A percentile compares a stretch with the other conserved stretches of the same genome.
These are phyloP conservation scores for Pseudorhombus dupliciocellatus DNA, from an alignment of 2,113 vertebrate species.

Conservation along the genomic window DNA sequence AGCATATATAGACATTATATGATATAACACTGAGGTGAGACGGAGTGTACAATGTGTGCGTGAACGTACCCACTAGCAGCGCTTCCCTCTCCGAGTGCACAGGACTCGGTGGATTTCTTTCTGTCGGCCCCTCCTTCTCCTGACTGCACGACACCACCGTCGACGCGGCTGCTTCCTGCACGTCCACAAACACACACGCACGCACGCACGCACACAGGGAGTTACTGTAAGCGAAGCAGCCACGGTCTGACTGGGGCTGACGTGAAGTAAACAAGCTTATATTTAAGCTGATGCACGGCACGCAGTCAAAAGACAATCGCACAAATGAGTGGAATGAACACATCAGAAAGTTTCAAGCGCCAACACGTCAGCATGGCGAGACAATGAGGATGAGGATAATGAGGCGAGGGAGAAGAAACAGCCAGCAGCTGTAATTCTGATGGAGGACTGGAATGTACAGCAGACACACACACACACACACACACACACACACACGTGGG, in stretches of 20 bases:
- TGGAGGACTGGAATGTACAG: slow-evolving; percentile 37
- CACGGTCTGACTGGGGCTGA: background rate
- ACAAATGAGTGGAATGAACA: slow-evolving; percentile 28
- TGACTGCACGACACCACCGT: slow-evolving; percentile 87
- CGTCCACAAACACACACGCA: slow-evolving; percentile 30
- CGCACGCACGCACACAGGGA: slow-evolving; percentile 29
- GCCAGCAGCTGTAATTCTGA: slow-evolving; percentile 51
- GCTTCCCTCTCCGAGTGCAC: slow-evolving; percentile 92
- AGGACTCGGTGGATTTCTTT: slow-evolving; percentile 83
- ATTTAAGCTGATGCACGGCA: slow-evolving; percentile 18
- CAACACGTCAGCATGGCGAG: slow-evolving; percentile 23
- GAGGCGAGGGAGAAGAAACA: slow-evolving; percentile 42
- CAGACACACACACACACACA: slow-evolving; percentile 9
- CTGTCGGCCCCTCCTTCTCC: slow-evolving; percentile 86
- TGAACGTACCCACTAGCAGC: slow-evolving; percentile 88
- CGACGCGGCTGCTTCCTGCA: slow-evolving; percentile 75
- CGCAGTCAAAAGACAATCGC: slow-evolving; percentile 35
- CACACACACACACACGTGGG: slow-evolving; percentile 12
- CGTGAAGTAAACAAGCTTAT: slow-evolving; percentile 34
- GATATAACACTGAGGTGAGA: too few relatives aligned
- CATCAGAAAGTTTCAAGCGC: slow-evolving; percentile 40
- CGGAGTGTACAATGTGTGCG: background rate
- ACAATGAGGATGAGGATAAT: slow-evolving; percentile 52
- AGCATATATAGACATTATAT: background rate
- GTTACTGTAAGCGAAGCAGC: slow-evolving; percentile 5